These are phyloP conservation scores for Chrysolina americana DNA, from an alignment of 2,888 invertebrate genomes.

Conservation along the genomic window DNA sequence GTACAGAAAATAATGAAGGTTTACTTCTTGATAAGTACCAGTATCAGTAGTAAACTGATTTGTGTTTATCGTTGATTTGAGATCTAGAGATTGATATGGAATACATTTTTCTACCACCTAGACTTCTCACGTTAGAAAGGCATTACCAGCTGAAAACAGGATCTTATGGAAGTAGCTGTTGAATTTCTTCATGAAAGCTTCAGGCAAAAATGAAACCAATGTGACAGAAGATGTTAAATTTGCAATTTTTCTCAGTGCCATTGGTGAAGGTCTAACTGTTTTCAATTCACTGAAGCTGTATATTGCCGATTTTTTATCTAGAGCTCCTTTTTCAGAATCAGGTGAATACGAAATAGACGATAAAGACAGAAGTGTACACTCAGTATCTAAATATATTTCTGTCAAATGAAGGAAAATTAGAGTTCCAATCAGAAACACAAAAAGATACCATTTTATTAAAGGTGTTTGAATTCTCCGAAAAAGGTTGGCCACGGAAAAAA, in stretches of 20 bases:
- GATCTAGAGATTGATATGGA: no score
- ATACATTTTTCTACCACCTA: no score
- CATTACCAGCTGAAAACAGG: no score
- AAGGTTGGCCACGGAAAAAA: slow-evolving; percentile 2
- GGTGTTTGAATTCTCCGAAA: slow-evolving; percentile 7
- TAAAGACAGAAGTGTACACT: slow-evolving; percentile 8
- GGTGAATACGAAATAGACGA: neutral
- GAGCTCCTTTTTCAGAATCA: neutral
- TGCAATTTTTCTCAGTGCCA: no score
- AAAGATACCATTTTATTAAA: neutral
- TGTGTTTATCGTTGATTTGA: no score
- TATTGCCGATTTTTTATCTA: neutral
- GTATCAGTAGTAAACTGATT: no score
- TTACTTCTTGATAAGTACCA: no score
- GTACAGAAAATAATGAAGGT: neutral
- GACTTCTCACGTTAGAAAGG: no score
- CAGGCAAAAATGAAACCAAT: neutral
- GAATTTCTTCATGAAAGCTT: slow-evolving; percentile 1
- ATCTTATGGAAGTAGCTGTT: slow-evolving; percentile 5
- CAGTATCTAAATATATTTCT: neutral
- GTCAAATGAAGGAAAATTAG: no score
- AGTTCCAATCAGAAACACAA: slow-evolving; percentile 1
- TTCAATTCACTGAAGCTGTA: neutral
- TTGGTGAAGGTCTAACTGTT: no score
- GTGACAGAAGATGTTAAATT: neutral